Evolutionary conservation across 2,797 vertebrate species (phyloP).

Genomic region (Etheostoma perlongum): DNA sequence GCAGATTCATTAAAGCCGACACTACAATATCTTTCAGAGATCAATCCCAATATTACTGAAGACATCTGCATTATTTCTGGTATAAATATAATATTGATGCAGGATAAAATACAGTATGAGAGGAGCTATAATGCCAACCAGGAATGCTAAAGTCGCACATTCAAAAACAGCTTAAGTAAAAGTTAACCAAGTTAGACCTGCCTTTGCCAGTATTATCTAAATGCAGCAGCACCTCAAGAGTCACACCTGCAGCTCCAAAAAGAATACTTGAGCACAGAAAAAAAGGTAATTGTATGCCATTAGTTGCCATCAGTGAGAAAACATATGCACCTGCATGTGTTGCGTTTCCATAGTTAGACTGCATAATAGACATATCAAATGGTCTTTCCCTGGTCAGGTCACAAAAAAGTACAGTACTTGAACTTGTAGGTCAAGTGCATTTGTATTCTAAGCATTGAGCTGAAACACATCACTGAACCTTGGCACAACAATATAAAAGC

Average conservation of each 20-base stretch:
- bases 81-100: not conserved
- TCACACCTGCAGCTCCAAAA: not conserved
- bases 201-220: not conserved
- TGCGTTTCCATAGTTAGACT: conserved; percentile 19
- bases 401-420: not conserved
- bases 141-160: not conserved
- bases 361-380: not conserved
- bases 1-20: not conserved
- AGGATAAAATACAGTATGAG: not conserved
- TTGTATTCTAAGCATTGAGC: conserved; percentile 12
- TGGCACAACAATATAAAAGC: not conserved
- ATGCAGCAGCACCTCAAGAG: not conserved
- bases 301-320: not conserved
- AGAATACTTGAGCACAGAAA: not conserved
- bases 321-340: conserved; percentile 13
- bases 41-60: not conserved
- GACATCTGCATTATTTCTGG: not conserved
- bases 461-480: not conserved
- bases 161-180: not conserved
- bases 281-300: not conserved
- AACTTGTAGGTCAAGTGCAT: conserved; percentile 7
- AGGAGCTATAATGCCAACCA: not conserved
- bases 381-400: conserved; percentile 1
- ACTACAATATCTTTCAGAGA: conserved; percentile 2
- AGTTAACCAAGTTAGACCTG: not conserved